phyloP scores from a whole-genome alignment of 2,113 vertebrate species.

The Ariopsis seemanni region DNA sequence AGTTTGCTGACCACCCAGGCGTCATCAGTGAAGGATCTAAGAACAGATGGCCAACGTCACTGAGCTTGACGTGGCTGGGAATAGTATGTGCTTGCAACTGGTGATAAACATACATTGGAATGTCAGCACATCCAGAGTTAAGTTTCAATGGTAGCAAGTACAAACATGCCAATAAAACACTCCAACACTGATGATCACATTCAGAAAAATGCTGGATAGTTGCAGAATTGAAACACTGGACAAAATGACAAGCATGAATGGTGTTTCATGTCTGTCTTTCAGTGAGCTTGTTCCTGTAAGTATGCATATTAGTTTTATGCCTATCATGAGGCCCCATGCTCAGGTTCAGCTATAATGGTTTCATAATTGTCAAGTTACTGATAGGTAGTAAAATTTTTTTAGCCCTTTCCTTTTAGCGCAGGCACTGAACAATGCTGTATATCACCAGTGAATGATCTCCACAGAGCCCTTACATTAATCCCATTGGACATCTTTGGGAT shows the following conservation, averaged over 20 bases:
- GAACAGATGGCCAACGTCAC: constrained; percentile 11
- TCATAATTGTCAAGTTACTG: not conserved
- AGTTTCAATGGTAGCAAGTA: constrained; percentile 5
- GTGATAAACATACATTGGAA: constrained; percentile 32
- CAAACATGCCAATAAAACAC: not conserved
- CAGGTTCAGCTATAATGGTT: not conserved
- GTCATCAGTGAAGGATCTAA: not conserved
- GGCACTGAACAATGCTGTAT: not conserved
- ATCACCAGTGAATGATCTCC: not conserved
- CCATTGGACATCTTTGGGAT: not conserved
- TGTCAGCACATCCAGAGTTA: constrained; percentile 14
- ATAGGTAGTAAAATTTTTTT: not conserved
- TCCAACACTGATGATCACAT: not conserved
- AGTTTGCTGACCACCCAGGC: not conserved
- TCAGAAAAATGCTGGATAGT: not conserved
- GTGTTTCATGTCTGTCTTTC: not conserved
- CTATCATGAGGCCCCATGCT: not conserved
- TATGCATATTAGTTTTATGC: not conserved
- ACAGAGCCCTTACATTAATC: not conserved
- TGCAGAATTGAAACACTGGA: not conserved
- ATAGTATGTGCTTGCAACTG: not conserved
- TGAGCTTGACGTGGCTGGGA: constrained; percentile 31
- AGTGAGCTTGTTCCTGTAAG: not conserved
- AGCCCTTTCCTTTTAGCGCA: not conserved
- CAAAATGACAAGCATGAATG: not conserved